Evolutionary conservation across 1,140 invertebrate genomes (phyloP), one percentile per base, ranked within the genome.

Genomic region (Stenopsyche tienmushanensis): DNA sequence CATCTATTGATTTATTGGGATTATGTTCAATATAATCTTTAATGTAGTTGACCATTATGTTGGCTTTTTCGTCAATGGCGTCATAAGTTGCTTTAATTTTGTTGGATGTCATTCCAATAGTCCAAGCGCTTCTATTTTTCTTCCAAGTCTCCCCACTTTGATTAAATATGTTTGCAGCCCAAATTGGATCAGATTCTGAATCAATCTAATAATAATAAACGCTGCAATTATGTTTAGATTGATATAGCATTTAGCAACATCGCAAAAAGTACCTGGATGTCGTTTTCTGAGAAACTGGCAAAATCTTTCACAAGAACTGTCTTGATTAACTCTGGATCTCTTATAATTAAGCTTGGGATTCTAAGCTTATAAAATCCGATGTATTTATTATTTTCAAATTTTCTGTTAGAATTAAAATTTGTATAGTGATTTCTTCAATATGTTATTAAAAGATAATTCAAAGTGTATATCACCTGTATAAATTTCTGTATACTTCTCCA

Each of bases 91-190:
- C 26, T 53, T 64, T 66, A 9, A 70, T 26, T 34, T 52, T 59
- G 54, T 25, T 57, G 1, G 47, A 29, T 2, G 68, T 70, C 49
- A 70, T 41, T 2, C 57, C 39, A 10, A 9, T 25, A 17, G 68
- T 62, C 68, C 64, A 66, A 8, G 54, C 64, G 23, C 26, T 41
- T 0, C 68, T 39, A 10, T 25, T 34, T 25, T 20, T 62, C 53
- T 84, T 83, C 86, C 86, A 87, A 55, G 73, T 73, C 8, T 80
- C 73, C 13, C 77, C 82, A 24, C 71, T 71, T 5, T 76, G 65
- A 18, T 78, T 64, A 63, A 83, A 83, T 0, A 81, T 79, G 73
- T 83, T 83, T 2, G 71, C 64, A 0, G 65, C 71, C 18, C 75
- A 72, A 23, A 82, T 73, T 21, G 77, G 76, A 71, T 83, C 82